Evolutionary conservation across 35 echinoderm and acorn worm species (phyloP).

Genomic region (Heliocidaris erythrogramma): DNA sequence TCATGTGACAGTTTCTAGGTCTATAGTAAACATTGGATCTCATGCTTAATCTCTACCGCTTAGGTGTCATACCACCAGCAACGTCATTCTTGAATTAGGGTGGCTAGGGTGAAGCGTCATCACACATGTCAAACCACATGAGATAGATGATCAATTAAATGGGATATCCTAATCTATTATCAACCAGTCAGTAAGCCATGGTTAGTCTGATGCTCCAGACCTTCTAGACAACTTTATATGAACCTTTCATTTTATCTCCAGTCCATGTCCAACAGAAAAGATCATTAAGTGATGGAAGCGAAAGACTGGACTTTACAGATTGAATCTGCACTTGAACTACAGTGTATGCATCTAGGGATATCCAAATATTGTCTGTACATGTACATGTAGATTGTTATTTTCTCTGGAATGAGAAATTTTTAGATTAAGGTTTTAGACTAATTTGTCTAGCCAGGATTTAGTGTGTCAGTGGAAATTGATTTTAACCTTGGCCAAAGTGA

Average conservation of each 20-base stretch:
- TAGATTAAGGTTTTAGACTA: background rate
- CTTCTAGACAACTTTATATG: background rate
- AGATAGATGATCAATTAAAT: background rate
- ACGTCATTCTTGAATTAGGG: too few species aligned
- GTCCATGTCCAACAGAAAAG: background rate
- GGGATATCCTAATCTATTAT: background rate
- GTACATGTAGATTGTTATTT: too few species aligned
- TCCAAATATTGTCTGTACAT: too few species aligned
- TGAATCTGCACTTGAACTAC: too few species aligned
- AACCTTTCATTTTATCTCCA: background rate
- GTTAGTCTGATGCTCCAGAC: background rate
- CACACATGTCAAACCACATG: background rate
- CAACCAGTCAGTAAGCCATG: background rate
- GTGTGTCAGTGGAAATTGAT: background rate
- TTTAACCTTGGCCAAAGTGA: background rate
- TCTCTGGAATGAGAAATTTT: background rate
- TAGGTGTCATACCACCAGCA: too few species aligned
- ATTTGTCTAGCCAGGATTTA: background rate
- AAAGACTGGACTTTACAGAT: too few species aligned
- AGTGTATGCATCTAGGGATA: too few species aligned
- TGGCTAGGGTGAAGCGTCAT: background rate
- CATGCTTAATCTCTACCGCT: too few species aligned
- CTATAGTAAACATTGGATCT: too few species aligned
- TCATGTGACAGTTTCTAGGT: too few species aligned
- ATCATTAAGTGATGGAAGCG: too few species aligned